These are phyloP conservation scores for Entomobrya multifasciata DNA, from an alignment of 2,888 invertebrate species.

Conservation along the genomic window DNA sequence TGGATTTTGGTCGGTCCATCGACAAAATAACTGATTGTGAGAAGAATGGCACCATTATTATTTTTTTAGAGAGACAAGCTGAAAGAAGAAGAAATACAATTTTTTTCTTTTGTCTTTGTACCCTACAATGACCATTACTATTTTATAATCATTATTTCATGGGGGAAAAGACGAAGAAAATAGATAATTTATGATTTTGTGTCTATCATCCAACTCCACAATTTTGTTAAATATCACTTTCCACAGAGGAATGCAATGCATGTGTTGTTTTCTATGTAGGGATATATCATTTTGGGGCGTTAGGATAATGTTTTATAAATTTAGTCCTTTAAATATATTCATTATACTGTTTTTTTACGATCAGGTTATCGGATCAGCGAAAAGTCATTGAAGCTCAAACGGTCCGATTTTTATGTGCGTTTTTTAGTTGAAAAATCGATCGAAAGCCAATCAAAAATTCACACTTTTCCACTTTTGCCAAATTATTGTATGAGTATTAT, in stretches of 20 bases:
- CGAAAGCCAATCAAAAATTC: conserved; percentile 32
- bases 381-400: conserved; percentile 44
- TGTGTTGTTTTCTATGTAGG: conserved; percentile 41
- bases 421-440: conserved; percentile 26
- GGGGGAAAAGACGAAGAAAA: conserved; percentile 16
- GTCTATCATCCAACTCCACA: conserved; percentile 20
- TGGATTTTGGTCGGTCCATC: background rate
- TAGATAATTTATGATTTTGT: conserved; percentile 33
- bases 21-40: conserved; percentile 24
- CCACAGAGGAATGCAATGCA: conserved; percentile 24
- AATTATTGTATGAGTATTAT: conserved; percentile 42
- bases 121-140: conserved; percentile 22
- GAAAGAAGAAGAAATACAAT: background rate
- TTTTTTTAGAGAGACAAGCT: background rate
- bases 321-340: conserved; percentile 44
- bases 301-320: conserved; percentile 29
- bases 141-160: conserved; percentile 50
- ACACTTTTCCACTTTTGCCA: conserved; percentile 57
- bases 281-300: conserved; percentile 45
- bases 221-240: conserved; percentile 49
- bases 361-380: conserved; percentile 48
- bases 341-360: conserved; percentile 43
- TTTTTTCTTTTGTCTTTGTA: background rate
- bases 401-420: background rate
- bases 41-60: conserved; percentile 15